phyloP scores from a whole-genome alignment of 23 tunicate species.

The Aplidium turbinatum region DNA sequence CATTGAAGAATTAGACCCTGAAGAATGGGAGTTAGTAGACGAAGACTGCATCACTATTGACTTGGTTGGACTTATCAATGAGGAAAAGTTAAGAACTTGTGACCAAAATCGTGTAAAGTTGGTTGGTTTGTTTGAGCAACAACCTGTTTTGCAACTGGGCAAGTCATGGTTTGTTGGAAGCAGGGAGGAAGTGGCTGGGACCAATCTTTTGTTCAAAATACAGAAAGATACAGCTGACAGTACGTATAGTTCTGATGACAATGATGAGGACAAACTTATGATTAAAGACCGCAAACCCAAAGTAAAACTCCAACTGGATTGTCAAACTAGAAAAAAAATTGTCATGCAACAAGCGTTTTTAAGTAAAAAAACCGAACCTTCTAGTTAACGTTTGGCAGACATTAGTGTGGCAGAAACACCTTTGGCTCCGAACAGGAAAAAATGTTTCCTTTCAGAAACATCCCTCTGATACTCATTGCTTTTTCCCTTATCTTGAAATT shows the following conservation, averaged over 20 bases:
- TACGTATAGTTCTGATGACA: not conserved
- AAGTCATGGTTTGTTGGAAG: constrained; percentile 51
- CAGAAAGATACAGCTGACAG: not conserved
- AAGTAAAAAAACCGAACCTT: constrained; percentile 23
- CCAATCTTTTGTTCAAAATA: constrained; percentile 63
- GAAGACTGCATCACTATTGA: constrained; percentile 66
- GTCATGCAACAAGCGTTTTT: constrained; percentile 37
- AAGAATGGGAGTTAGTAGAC: constrained; percentile 80
- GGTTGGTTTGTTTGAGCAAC: constrained; percentile 61
- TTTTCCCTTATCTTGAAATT: no score
- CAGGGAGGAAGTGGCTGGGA: constrained; percentile 68
- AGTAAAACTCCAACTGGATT: not conserved
- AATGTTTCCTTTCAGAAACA: no score
- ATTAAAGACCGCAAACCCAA: not conserved
- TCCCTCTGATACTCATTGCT: no score
- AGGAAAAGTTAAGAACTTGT: constrained; percentile 33
- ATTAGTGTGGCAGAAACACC: no score
- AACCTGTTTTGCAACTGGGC: constrained; percentile 74
- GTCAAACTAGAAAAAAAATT: constrained; percentile 37
- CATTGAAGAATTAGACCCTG: constrained; percentile 21
- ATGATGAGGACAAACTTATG: constrained; percentile 1
- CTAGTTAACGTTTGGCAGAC: no score
- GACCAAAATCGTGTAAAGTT: constrained; percentile 47
- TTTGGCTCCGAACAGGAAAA: no score
- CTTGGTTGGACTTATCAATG: constrained; percentile 47